Evolutionary conservation across 2,888 invertebrate genomes (phyloP), one percentile per base, ranked within the genome.

Genomic region (Scrobipalpa costella): DNA sequence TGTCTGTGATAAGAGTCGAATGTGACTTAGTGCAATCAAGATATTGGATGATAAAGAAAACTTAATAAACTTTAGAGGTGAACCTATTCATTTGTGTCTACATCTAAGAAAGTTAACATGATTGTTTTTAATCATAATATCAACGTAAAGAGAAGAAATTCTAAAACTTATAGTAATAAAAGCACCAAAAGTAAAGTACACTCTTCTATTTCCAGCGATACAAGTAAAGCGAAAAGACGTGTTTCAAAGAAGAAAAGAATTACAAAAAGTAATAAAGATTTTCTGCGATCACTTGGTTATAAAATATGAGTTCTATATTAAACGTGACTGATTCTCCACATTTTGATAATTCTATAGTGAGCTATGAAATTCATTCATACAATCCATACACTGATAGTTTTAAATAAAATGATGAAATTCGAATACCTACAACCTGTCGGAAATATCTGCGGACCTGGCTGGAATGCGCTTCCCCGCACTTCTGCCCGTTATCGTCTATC

Each of bases 371-470:
- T 6, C 68, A 68, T 64, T 61, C 65, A 1, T 68, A 69, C 27
- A 67, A 65, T 21, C 66, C 68, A 8, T 68, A 67, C 17, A 64
- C 62, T 17, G 61, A 40, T 60, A 64, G 57, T 49, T 66, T 58
- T 55, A 63, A 61, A 3, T 63, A 58, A 38, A 69, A 69, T 61
- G 69, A 70, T 65, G 69, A 71, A 63, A 69, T 71, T 5, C 52
- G 69, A 33, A 71, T 69, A 57, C 66, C 66, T 13, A n/a, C n/a
- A n/a, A n/a, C n/a, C n/a, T n/a, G n/a, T n/a, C n/a, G n/a, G n/a
- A n/a, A n/a, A n/a, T n/a, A n/a, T n/a, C n/a, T n/a, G n/a, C n/a
- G n/a, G n/a, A n/a, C n/a, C n/a, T n/a, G n/a, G n/a, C n/a, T n/a
- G n/a, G n/a, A n/a, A n/a, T n/a, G n/a, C n/a, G n/a, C n/a, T n/a